Conservation (phyloP, 2,797 vertebrate genomes). For the Leptatherina wallacei region DNA sequence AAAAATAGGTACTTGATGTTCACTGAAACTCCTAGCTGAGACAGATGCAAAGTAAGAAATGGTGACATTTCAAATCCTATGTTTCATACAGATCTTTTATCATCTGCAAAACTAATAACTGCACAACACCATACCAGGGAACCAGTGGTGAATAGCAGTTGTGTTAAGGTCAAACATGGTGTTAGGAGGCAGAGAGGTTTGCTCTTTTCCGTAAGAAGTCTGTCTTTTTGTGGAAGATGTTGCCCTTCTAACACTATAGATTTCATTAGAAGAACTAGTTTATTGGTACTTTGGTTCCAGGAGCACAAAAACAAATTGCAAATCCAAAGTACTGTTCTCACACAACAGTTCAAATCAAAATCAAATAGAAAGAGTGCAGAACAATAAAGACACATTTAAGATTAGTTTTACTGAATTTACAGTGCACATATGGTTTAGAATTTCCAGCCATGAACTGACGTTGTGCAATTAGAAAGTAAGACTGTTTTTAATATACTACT, state of each 20-base stretch:
- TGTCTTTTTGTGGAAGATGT: not conserved
- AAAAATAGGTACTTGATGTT: slow-evolving; percentile 73
- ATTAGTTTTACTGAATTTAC: not conserved
- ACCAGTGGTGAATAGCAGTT: slow-evolving; percentile 2
- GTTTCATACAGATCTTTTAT: slow-evolving; percentile 52
- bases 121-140: too few relatives aligned
- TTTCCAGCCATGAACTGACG: not conserved
- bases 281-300: not conserved
- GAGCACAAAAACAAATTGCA: not conserved
- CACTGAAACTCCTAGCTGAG: slow-evolving; percentile 61
- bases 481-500: too few relatives aligned
- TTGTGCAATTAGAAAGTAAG: too few relatives aligned
- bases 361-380: not conserved
- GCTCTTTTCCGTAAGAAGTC: not conserved
- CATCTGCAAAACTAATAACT: slow-evolving; percentile 25
- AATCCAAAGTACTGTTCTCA: not conserved
- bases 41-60: slow-evolving; percentile 59
- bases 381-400: not conserved
- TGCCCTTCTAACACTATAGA: not conserved
- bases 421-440: not conserved
- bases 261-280: not conserved
- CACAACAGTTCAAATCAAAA: not conserved
- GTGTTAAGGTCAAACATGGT: slow-evolving; percentile 8
- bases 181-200: not conserved
- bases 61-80: slow-evolving; percentile 77